Conservation (phyloP, 2,797 vertebrate species). For the Fundulus diaphanus region DNA sequence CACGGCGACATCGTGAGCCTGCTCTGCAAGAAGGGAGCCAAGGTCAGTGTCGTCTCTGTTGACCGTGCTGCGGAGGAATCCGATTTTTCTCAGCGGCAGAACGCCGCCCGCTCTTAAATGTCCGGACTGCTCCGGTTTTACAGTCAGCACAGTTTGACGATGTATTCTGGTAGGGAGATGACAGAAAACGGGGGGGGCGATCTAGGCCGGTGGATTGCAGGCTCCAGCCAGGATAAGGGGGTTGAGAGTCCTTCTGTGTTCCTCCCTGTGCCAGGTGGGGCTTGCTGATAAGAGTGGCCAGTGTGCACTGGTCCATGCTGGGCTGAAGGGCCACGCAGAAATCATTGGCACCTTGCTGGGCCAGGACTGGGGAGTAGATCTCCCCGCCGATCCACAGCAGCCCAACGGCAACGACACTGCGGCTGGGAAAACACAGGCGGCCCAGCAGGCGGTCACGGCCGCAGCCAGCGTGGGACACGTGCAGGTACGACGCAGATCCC, state of each 20-base stretch:
- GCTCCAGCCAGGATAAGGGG: constrained; percentile 24
- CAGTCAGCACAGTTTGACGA: constrained; percentile 30
- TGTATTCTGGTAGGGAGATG: constrained; percentile 63
- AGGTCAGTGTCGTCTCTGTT: constrained; percentile 79
- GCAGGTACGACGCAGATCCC: constrained; percentile 76
- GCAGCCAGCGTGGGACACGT: constrained; percentile 93
- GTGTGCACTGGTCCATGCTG: constrained; percentile 92
- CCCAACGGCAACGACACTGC: constrained; percentile 56
- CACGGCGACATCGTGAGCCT: constrained; percentile 87
- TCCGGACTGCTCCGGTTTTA: constrained; percentile 46
- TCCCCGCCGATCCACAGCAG: constrained; percentile 71
- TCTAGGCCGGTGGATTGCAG: constrained; percentile 58
- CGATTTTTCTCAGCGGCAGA: constrained; percentile 29
- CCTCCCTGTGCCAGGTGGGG: constrained; percentile 84
- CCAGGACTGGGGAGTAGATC: constrained; percentile 82
- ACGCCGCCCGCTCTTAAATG: constrained; percentile 29
- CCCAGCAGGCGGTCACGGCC: constrained; percentile 90
- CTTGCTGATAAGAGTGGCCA: constrained; percentile 94
- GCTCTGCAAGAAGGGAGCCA: constrained; percentile 90
- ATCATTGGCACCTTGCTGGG: constrained; percentile 87
- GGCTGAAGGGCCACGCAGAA: constrained; percentile 87
- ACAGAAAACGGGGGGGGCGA: constrained; percentile 55
- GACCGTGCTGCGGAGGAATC: constrained; percentile 9
- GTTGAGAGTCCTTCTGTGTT: constrained; percentile 56
- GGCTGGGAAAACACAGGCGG: constrained; percentile 79